phyloP scores from a whole-genome alignment of 2,888 invertebrate genomes.

The Trileptium ribeirensis region DNA sequence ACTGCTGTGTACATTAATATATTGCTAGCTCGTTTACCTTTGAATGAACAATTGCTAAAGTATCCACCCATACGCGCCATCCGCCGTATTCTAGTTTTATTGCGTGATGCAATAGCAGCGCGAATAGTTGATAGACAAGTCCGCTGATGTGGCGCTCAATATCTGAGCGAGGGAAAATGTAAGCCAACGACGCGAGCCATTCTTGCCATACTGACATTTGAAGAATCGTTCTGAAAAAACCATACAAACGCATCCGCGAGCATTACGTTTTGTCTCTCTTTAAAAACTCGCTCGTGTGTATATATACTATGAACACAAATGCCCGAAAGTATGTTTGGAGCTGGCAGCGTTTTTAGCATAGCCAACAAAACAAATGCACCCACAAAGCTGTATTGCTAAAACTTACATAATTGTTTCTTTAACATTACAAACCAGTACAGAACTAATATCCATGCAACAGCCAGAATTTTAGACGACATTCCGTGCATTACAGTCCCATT shows the following conservation, averaged over 20 bases:
- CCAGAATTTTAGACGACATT: no score
- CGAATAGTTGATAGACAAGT: constrained; percentile 93
- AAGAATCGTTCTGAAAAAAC: constrained; percentile 66
- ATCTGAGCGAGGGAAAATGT: constrained; percentile 70
- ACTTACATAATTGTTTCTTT: no score
- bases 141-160: constrained; percentile 70
- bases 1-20: no score
- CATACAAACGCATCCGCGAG: not conserved
- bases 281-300: not conserved
- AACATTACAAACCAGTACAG: no score
- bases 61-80: constrained; percentile 99
- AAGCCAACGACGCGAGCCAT: constrained; percentile 90
- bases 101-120: constrained; percentile 95
- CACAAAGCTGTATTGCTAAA: no score
- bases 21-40: no score
- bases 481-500: no score
- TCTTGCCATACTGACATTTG: constrained; percentile 99
- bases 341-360: no score
- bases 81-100: constrained; percentile 98
- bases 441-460: no score
- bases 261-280: not conserved
- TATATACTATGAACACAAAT: no score
- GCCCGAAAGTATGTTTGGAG: no score
- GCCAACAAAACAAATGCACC: no score
- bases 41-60: constrained; percentile 95